Evolutionary conservation across 2,888 invertebrate genomes (phyloP).

Genomic region (Drosophila ezoana): DNA sequence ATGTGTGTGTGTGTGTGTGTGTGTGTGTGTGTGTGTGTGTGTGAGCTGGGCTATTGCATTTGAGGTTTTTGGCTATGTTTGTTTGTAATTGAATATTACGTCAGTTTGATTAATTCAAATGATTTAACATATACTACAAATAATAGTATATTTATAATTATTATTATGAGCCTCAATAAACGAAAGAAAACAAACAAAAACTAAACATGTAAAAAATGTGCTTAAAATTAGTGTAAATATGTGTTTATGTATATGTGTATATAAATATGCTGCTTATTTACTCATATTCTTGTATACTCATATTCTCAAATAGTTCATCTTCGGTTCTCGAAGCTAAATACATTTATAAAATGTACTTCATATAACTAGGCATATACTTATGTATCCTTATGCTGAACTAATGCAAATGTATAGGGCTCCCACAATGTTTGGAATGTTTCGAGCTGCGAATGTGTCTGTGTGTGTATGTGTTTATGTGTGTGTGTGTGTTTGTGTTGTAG

Average conservation of each 20-base stretch:
- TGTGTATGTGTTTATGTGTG: conserved; percentile 10
- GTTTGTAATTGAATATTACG: conserved; percentile 50
- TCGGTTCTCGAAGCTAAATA: conserved; percentile 52
- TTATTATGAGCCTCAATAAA: conserved; percentile 70
- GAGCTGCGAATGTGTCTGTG: conserved; percentile 70
- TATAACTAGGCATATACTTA: conserved; percentile 30
- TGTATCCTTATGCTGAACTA: conserved; percentile 46
- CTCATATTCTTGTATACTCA: conserved; percentile 49
- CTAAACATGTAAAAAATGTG: conserved; percentile 48
- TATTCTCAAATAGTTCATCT: conserved; percentile 57
- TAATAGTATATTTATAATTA: conserved; percentile 35
- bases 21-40: conserved; percentile 34
- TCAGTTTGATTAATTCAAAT: conserved; percentile 45
- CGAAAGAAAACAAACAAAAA: conserved; percentile 60
- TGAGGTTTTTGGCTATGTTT: conserved; percentile 51
- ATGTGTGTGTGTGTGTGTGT: conserved; percentile 23
- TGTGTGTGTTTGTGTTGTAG: conserved; percentile 28
- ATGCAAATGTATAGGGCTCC: conserved; percentile 32
- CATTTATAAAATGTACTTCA: conserved; percentile 82
- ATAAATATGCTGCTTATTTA: conserved; percentile 62
- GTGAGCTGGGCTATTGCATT: conserved; percentile 68
- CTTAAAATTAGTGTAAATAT: conserved; percentile 27
- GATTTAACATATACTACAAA: conserved; percentile 34
- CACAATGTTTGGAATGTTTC: conserved; percentile 70
- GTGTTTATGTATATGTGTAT: conserved; percentile 20